Evolutionary conservation across 1,140 invertebrate species (phyloP), one percentile per base, ranked within the genome.

Genomic region (Drosophila carrolli): DNA sequence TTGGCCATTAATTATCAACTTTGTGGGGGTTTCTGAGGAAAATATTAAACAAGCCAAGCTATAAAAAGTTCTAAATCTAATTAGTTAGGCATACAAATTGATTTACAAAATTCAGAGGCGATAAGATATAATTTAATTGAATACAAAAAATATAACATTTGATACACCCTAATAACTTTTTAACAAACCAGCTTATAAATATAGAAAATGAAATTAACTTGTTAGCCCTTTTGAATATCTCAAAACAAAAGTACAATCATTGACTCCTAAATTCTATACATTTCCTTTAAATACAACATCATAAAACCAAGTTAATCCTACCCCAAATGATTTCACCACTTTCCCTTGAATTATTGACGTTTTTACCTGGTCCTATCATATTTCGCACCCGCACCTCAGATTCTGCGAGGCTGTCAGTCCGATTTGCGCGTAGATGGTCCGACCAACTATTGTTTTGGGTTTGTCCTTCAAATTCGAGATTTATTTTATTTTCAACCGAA

Each of bases 401-500:
- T 58, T 72, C 81, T 71, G 65, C 44, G 43, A 38, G 63, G 65
- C 65, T 57, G 51, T 41, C 67, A 27, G 19, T 27, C 5, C 14
- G 66, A 71, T 71, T 57, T 71, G 65, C 67, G 67, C 63, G 63
- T 67, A 67, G 46, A 67, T 67, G 60, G 51, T 29, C 75, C 44
- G 73, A 75, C 8, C 35, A 51, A 62, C 65, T 60, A 70, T 80
- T 88, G 72, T 83, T 84, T 80, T 57, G 73, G 65, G 66, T 88
- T 40, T 76, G 84, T 89, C 84, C 84, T 88, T 88, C 84, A 89
- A 71, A 65, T 66, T 71, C 67, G 66, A 65, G 55, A 78, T 50
- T 71, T 77, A 78, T 82, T 66, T 75, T 60, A 71, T 70, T 86
- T 71, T 73, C 54, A 70, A 51, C 40, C 51, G 41, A 56, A 8